phyloP scores from a whole-genome alignment of 2,113 vertebrate genomes.

The Neoarius graeffei region DNA sequence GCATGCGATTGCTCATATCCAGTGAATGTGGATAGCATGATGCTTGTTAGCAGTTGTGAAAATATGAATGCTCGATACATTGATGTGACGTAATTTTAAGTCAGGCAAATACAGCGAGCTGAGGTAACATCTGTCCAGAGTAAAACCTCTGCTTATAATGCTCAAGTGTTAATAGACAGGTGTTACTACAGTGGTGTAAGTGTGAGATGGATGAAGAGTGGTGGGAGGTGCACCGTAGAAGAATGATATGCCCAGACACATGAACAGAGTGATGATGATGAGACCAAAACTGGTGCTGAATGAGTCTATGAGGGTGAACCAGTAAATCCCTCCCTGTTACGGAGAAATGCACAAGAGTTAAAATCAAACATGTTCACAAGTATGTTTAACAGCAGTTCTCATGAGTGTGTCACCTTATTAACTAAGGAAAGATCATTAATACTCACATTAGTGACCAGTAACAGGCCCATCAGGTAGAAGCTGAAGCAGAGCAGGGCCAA shows the following conservation, averaged over 20 bases:
- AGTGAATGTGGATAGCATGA: neutral
- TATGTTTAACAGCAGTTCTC: neutral
- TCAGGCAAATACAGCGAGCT: neutral
- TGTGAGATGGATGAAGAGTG: neutral
- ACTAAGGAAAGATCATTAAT: neutral
- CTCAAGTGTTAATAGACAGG: neutral
- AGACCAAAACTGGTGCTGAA: constrained; percentile 84
- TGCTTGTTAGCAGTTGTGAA: neutral
- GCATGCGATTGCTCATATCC: too few relatives aligned
- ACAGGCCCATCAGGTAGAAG: constrained; percentile 78
- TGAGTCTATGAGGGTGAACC: constrained; percentile 83
- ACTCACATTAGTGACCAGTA: constrained; percentile 77
- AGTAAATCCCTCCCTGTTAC: constrained; percentile 82
- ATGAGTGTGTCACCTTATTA: neutral
- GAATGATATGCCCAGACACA: constrained; percentile 82
- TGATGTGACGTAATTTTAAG: neutral
- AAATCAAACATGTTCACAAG: neutral
- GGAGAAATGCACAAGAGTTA: constrained; percentile 19
- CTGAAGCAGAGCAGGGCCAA: constrained; percentile 72
- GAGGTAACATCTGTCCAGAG: neutral
- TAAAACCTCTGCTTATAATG: neutral
- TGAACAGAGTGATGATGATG: constrained; percentile 84
- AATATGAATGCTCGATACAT: neutral
- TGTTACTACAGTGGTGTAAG: constrained; percentile 16
- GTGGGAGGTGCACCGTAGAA: constrained; percentile 72